Conservation (phyloP, 2,888 invertebrate species). For the Hydrotaea diabolus region DNA sequence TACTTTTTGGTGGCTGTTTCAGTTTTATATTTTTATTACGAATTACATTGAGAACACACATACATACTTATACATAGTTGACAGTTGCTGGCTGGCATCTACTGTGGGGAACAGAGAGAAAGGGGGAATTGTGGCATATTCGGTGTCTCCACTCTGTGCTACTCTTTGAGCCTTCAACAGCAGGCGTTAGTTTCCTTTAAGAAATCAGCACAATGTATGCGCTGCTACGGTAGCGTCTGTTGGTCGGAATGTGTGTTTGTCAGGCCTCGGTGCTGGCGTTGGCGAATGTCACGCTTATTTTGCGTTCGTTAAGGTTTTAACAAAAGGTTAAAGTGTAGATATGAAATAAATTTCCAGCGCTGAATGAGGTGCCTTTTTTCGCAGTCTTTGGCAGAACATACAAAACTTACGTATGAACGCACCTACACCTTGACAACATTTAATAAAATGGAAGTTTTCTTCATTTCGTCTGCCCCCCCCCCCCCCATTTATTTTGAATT, state of each 20-base stretch:
- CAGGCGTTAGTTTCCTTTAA: background rate
- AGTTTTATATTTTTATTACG: background rate
- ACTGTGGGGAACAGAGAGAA: background rate
- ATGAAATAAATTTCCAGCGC: slow-evolving; percentile 1
- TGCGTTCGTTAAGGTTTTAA: background rate
- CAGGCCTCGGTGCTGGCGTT: too few species aligned
- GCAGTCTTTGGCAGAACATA: too few species aligned
- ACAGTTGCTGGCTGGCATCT: background rate
- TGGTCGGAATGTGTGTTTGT: background rate
- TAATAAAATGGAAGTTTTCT: slow-evolving; percentile 11
- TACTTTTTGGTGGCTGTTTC: background rate
- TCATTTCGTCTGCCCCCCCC: background rate
- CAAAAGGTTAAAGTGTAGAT: slow-evolving; percentile 4
- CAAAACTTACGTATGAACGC: too few species aligned
- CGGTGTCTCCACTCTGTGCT: background rate
- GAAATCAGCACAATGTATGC: background rate
- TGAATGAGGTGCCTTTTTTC: too few species aligned
- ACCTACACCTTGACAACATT: background rate
- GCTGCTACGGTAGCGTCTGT: background rate
- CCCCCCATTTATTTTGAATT: too few species aligned
- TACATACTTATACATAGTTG: too few species aligned
- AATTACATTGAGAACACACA: background rate
- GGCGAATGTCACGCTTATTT: background rate
- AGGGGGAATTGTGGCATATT: background rate
- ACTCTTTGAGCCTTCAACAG: background rate